A percentile compares a stretch with the other conserved stretches of the same genome.
Conservation (phyloP, 2,113 vertebrate species). For the Vanacampus margaritifer region DNA sequence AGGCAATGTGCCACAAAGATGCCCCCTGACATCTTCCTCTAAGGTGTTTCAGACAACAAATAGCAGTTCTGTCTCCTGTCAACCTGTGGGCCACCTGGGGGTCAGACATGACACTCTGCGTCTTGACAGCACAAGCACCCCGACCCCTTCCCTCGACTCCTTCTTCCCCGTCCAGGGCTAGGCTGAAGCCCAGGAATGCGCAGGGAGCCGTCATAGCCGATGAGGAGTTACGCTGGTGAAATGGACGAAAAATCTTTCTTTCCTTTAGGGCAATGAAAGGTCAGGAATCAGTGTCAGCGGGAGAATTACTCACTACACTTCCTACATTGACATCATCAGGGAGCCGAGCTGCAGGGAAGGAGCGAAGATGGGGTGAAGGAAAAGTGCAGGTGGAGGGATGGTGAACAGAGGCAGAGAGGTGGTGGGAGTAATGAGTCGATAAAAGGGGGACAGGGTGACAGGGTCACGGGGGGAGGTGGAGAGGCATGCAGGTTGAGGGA, state of each 20-base stretch:
- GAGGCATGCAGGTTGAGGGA: constrained; percentile 63
- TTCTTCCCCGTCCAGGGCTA: constrained; percentile 31
- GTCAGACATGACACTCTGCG: constrained; percentile 55
- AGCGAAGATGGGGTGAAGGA: constrained; percentile 24
- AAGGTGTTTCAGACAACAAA: constrained; percentile 66
- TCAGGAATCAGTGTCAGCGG: constrained; percentile 57
- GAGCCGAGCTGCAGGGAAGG: constrained; percentile 38
- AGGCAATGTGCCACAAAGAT: constrained; percentile 47
- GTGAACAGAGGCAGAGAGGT: constrained; percentile 43
- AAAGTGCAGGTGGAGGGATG: constrained; percentile 59
- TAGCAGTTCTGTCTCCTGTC: constrained; percentile 70
- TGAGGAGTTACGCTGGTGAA: constrained; percentile 52
- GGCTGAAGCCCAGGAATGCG: constrained; percentile 35
- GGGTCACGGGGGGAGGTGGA: constrained; percentile 52
- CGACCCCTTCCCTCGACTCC: background rate
- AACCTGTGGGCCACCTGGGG: constrained; percentile 57
- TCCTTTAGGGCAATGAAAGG: constrained; percentile 66
- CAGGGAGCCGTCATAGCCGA: constrained; percentile 51
- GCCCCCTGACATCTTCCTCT: constrained; percentile 63
- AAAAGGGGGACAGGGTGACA: constrained; percentile 44
- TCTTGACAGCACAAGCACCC: constrained; percentile 46
- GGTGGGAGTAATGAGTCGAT: constrained; percentile 56
- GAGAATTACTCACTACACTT: constrained; percentile 62
- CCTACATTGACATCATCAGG: constrained; percentile 51
- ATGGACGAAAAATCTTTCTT: constrained; percentile 33